Base-by-base conservation (phyloP, 2,113 vertebrate genomes). In the Seriola dumerili region DNA sequence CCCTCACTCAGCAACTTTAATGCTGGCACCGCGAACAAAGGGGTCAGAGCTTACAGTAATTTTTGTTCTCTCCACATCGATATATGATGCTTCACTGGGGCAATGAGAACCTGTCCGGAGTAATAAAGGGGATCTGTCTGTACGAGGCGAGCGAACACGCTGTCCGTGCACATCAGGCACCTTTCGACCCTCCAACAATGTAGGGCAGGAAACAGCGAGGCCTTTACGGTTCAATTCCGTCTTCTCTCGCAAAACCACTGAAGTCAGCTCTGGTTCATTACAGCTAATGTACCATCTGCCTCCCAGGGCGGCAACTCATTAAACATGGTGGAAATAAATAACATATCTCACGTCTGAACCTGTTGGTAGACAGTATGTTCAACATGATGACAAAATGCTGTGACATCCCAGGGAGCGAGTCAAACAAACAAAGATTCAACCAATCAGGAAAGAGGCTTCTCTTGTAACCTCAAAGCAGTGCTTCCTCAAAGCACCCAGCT, bases 281-380 rank as follows among this genome's bases (percentile, higher is more conserved):
- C 73, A 63, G 87, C 90, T 93, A 93, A 95, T 91, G 90, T 63
- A 80, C 92, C 89, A 93, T 93, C 93, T 95, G 93, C 92, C 91
- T 91, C 85, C 81, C 74, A 88, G 88, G 90, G 85, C 62, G 62
- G 90, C 67, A 74, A 71, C 92, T 94, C 89, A 89, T 95, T 94
- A 94, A 93, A 94, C 85, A 94, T 90, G 86, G 85, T 91, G 70
- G 66, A 85, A 80, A 94, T 94, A 94, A 92, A 94, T 90, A 92
- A 86, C 89, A 76, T 85, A 90, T 86, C 80, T 88, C 74, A 72
- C 11, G 67, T 89, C 79, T 78, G 58, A 76, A 86, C 59, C 70
- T 5, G 44, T 76, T 76, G 78, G 69, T 54, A 55, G 67, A 73
- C 59, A 38, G 8, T 17, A 5, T 32, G 40, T 52, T 68, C 73